Conservation (phyloP, 2,888 invertebrate genomes). For the Euclidia mi region DNA sequence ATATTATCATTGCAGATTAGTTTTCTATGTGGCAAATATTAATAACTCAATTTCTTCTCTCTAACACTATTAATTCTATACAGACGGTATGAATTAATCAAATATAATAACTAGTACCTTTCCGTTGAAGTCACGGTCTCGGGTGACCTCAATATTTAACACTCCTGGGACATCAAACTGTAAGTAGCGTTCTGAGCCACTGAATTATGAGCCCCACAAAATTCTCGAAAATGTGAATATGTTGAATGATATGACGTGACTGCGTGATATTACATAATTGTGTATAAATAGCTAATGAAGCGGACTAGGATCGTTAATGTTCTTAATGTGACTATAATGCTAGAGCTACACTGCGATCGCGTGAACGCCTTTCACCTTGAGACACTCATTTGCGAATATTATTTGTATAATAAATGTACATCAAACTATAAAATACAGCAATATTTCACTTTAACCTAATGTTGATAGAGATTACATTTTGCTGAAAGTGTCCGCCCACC, state of each 20-base stretch:
- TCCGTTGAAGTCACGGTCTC: conserved; percentile 14
- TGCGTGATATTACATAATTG: conserved; percentile 8
- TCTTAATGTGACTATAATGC: conserved; percentile 25
- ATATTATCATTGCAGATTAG: conserved; percentile 63
- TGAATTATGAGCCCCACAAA: too few species aligned
- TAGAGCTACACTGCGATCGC: too few species aligned
- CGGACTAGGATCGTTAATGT: conserved; percentile 10
- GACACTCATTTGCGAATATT: too few species aligned
- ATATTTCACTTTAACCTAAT: not conserved
- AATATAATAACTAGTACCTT: not conserved
- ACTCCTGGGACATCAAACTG: conserved; percentile 10
- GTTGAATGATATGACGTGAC: not conserved
- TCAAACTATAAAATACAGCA: too few species aligned
- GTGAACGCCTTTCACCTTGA: too few species aligned
- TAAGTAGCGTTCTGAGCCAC: not conserved
- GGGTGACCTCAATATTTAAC: conserved; percentile 27
- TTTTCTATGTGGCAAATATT: conserved; percentile 49
- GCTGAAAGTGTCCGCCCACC: not conserved
- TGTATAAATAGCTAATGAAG: conserved; percentile 25
- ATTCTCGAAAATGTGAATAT: too few species aligned
- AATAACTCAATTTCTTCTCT: conserved; percentile 40
- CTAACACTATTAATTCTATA: conserved; percentile 17
- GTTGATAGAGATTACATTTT: not conserved
- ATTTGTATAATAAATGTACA: too few species aligned
- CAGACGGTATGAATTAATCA: conserved; percentile 20